These are phyloP conservation scores for Actinostola sp. DNA, from an alignment of 92 coral and sea anemone species.

Conservation along the genomic window DNA sequence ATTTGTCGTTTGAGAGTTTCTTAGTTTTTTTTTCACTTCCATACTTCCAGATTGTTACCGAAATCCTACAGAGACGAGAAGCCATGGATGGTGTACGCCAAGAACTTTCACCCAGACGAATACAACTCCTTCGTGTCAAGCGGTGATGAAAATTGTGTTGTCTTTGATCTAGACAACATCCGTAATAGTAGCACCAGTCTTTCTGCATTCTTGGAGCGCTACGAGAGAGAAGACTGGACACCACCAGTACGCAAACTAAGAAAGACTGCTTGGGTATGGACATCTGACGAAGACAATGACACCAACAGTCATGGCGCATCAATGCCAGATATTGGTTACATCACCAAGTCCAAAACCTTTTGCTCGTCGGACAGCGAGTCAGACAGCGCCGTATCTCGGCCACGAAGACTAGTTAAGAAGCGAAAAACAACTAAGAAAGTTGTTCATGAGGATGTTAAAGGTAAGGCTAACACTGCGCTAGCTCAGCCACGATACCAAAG, in stretches of 20 bases:
- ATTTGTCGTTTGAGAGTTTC: neutral
- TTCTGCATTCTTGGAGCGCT: constrained; percentile 3
- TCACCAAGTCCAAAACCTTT: neutral
- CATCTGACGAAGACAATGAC: neutral
- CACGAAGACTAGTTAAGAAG: neutral
- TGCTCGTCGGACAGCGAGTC: neutral
- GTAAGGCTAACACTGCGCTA: no score
- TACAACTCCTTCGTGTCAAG: neutral
- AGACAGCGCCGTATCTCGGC: neutral
- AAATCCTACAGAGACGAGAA: neutral
- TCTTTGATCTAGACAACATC: constrained; percentile 3
- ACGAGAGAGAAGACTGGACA: constrained; percentile 4
- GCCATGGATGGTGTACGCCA: neutral
- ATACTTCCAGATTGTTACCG: neutral
- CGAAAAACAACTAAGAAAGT: neutral
- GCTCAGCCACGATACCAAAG: no score
- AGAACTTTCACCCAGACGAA: neutral
- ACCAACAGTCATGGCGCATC: neutral
- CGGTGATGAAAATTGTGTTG: neutral
- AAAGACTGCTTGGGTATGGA: constrained; percentile 3
- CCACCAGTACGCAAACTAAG: neutral
- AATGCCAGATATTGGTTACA: neutral
- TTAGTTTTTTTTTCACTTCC: no score
- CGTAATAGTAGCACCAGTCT: constrained; percentile 4
- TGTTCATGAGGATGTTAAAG: neutral